Conservation (phyloP, 2,113 vertebrate genomes). For the Lasiurus cinereus region DNA sequence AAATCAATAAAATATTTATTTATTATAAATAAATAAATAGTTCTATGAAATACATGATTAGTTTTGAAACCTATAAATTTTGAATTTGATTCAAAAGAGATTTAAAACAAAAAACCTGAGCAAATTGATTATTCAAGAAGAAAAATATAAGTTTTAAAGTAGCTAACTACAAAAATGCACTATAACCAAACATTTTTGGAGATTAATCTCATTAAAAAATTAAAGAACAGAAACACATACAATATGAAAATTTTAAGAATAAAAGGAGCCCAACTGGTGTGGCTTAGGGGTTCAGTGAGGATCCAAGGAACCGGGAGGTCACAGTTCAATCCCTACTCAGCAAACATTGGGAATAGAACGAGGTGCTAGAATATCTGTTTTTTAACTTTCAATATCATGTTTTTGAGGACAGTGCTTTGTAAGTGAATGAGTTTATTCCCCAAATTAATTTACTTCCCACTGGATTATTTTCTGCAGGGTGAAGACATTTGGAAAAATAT, state of each 20-base stretch:
- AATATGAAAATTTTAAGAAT: background rate
- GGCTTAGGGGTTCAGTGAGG: too few relatives aligned
- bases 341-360: background rate
- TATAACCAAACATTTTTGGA: background rate
- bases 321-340: background rate
- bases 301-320: too few relatives aligned
- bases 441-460: background rate
- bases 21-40: background rate
- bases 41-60: background rate
- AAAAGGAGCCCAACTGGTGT: too few relatives aligned
- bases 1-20: too few relatives aligned
- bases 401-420: background rate
- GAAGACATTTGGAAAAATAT: background rate
- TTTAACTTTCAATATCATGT: background rate
- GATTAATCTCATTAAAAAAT: background rate
- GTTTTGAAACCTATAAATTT: background rate
- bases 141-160: background rate
- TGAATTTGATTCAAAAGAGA: background rate
- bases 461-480: background rate
- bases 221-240: background rate
- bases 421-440: background rate
- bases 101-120: background rate
- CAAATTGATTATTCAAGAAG: background rate
- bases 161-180: background rate
- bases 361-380: background rate